Percentiles rank a stretch among this genome's conserved stretches.
Conservation (phyloP, 2,797 vertebrate genomes). For the Oreortyx pictus region DNA sequence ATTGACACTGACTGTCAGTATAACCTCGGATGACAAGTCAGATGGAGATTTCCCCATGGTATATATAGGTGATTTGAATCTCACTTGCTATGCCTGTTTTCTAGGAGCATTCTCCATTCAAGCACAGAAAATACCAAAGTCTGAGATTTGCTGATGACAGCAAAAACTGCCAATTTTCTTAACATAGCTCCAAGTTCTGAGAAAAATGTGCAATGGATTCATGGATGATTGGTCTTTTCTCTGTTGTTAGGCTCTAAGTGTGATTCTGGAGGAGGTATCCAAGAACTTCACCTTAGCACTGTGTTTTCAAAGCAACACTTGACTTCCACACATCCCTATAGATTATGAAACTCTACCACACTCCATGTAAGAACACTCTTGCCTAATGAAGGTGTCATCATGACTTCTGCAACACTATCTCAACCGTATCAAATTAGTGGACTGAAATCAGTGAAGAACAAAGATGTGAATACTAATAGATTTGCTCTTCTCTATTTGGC, state of each 20-base stretch:
- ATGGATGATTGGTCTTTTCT: neutral
- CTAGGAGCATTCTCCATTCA: neutral
- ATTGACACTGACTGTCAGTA: rapidly evolving
- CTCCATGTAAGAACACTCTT: neutral
- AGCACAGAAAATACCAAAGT: neutral
- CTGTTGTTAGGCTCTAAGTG: neutral
- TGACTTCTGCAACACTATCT: neutral
- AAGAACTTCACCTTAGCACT: neutral
- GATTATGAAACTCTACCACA: neutral
- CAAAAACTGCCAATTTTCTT: neutral
- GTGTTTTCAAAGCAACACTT: neutral
- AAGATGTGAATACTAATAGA: neutral
- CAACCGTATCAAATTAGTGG: neutral
- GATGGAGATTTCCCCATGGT: neutral
- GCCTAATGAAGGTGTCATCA: neutral
- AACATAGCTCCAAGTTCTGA: neutral
- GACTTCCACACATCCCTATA: neutral
- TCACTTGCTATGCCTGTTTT: neutral
- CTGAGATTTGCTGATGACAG: neutral
- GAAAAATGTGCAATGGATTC: neutral
- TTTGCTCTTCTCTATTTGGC: neutral
- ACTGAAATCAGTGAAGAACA: neutral
- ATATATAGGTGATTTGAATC: neutral
- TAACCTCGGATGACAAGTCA: neutral
- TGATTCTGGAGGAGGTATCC: neutral